Evolutionary conservation across 1,140 invertebrate species (phyloP).

Genomic region (Drosophila fuyamai): DNA sequence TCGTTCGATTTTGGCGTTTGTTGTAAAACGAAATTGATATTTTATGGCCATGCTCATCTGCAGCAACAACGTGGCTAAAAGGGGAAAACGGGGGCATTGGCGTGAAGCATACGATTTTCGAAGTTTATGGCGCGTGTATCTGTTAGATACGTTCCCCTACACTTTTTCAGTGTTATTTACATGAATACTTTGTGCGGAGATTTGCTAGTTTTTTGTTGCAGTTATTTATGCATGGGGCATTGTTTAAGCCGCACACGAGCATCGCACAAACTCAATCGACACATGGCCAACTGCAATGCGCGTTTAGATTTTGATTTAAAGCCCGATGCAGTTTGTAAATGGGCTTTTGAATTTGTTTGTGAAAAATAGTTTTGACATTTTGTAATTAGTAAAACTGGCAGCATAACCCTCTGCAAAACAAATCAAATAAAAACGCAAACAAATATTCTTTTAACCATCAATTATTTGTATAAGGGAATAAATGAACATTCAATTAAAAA

Average conservation of each 20-base stretch:
- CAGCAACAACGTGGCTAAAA: constrained; percentile 13
- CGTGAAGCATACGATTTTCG: constrained; percentile 72
- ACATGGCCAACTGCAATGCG: constrained; percentile 44
- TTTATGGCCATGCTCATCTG: constrained; percentile 80
- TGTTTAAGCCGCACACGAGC: constrained; percentile 65
- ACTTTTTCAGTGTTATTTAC: constrained; percentile 35
- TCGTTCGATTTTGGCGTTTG: constrained; percentile 79
- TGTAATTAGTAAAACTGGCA: constrained; percentile 21
- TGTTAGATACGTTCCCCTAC: constrained; percentile 63
- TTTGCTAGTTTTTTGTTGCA: constrained; percentile 42
- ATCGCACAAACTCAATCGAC: constrained; percentile 15
- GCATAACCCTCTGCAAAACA: neutral
- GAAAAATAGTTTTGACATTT: constrained; percentile 5
- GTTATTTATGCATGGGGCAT: constrained; percentile 79
- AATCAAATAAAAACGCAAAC: neutral
- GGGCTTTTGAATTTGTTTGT: constrained; percentile 20
- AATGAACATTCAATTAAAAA: neutral
- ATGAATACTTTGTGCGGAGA: constrained; percentile 37
- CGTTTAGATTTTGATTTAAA: constrained; percentile 69
- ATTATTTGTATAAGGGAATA: neutral
- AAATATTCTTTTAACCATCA: neutral
- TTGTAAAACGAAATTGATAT: constrained; percentile 82
- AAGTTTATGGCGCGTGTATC: constrained; percentile 80
- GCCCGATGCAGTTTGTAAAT: constrained; percentile 44
- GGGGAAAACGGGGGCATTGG: constrained; percentile 2